phyloP scores from a whole-genome alignment of 2,888 invertebrate genomes.

The Agrochola lota region DNA sequence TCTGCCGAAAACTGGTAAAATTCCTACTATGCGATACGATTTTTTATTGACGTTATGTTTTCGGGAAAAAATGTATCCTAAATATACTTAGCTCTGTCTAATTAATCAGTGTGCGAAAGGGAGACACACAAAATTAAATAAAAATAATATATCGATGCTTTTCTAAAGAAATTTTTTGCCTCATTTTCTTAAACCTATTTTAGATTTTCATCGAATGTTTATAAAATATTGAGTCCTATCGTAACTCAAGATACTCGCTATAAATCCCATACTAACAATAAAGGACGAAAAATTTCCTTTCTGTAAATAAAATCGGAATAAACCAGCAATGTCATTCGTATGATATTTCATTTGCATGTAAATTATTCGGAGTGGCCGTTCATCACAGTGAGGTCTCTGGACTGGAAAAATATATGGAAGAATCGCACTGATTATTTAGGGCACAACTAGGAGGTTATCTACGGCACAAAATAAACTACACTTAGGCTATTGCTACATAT shows the following conservation, averaged over 20 bases:
- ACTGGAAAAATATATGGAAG: slow-evolving; percentile 10
- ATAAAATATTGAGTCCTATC: slow-evolving; percentile 11
- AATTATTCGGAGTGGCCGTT: slow-evolving; percentile 38
- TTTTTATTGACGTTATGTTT: background rate
- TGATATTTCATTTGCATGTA: slow-evolving; percentile 51
- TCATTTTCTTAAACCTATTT: background rate
- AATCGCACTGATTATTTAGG: slow-evolving; percentile 2
- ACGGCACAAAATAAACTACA: background rate
- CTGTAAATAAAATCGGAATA: slow-evolving; percentile 27
- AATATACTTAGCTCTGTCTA: background rate
- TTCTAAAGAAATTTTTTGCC: background rate
- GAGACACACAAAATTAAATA: background rate
- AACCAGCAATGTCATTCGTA: slow-evolving; percentile 23
- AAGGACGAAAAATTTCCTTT: slow-evolving; percentile 10
- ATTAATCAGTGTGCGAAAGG: background rate
- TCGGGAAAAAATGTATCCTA: background rate
- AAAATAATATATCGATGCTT: too few species aligned
- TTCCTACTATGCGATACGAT: too few species aligned
- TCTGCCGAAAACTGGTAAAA: background rate
- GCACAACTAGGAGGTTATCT: background rate
- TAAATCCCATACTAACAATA: slow-evolving; percentile 23
- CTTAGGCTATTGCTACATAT: background rate
- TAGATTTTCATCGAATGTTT: background rate
- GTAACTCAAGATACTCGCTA: background rate
- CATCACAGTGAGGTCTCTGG: slow-evolving; percentile 9